Evolutionary conservation across 2,113 vertebrate species (phyloP).

Genomic region (Epinephelus cyanopodus): DNA sequence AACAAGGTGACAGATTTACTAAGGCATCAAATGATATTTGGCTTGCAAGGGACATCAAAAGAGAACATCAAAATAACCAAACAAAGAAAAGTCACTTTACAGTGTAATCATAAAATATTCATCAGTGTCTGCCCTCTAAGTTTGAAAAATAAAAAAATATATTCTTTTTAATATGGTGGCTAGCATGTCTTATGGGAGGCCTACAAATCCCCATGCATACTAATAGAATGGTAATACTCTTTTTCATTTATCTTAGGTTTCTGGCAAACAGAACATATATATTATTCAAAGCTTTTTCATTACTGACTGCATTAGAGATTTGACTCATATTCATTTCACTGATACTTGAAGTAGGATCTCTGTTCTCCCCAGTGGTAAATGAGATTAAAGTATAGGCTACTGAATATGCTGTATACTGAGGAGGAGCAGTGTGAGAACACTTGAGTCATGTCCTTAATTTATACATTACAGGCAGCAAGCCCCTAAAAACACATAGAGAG

Average conservation of each 20-base stretch:
- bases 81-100: background rate
- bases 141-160: background rate
- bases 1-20: background rate
- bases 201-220: slow-evolving; percentile 9
- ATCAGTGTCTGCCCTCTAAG: background rate
- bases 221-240: slow-evolving; percentile 11
- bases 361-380: slow-evolving; percentile 12
- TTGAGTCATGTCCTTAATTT: slow-evolving; percentile 33
- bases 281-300: slow-evolving; percentile 51
- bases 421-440: slow-evolving; percentile 5
- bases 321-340: slow-evolving; percentile 22
- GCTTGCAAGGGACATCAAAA: background rate
- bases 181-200: background rate
- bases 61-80: background rate
- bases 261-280: slow-evolving; percentile 37
- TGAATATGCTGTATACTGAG: slow-evolving; percentile 8
- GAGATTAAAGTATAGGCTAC: background rate
- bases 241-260: slow-evolving; percentile 29
- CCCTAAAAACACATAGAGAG: slow-evolving; percentile 9
- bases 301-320: slow-evolving; percentile 13
- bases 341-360: slow-evolving; percentile 10
- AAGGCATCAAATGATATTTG: background rate
- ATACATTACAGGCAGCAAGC: slow-evolving; percentile 9
- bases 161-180: slow-evolving; percentile 17
- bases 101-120: background rate